Evolutionary conservation across 1,140 invertebrate species (phyloP), one percentile per base, ranked within the genome.

Genomic region (Sitophilus oryzae): DNA sequence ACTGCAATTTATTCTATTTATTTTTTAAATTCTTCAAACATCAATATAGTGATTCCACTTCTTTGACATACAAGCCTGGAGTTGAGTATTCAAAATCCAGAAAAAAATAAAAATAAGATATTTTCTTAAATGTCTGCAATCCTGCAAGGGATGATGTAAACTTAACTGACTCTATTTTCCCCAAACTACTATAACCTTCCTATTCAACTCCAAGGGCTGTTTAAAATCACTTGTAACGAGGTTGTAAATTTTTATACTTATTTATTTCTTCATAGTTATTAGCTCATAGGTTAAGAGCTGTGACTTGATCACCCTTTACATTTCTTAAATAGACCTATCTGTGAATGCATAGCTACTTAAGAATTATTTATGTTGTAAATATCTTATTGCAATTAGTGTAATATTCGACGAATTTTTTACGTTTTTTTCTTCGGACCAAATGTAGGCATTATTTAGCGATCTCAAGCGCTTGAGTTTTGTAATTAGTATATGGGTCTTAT

Each of bases 401-500:
- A 21, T 6, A 10, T 11, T 30, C 11, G 5, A 30, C 11, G 11
- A 11, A 21, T 45, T 42, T 47, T 30, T 48, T 23, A 48, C 23
- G 20, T 60, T 52, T 45, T 52, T 42, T 58, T 47, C 36, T 58
- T 53, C 55, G 60, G 60, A 62, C 60, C 60, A 62, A 62, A 57
- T 56, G 40, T 52, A 61, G 45, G 35, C 34, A 25, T 18, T 45
- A 38, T 53, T 55, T 36, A 40, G 30, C 16, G 58, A 59, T 59
- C 57, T 59, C 57, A 42, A 42, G n/a, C n/a, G n/a, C n/a, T n/a
- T n/a, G n/a, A n/a, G n/a, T n/a, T n/a, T n/a, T n/a, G n/a, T n/a
- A n/a, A n/a, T n/a, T n/a, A n/a, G n/a, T n/a, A n/a, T n/a, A n/a
- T n/a, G n/a, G n/a, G n/a, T n/a, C n/a, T n/a, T n/a, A n/a, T n/a